Evolutionary conservation across 2,797 vertebrate genomes (phyloP).

Genomic region (Enteromius trimaculatus): DNA sequence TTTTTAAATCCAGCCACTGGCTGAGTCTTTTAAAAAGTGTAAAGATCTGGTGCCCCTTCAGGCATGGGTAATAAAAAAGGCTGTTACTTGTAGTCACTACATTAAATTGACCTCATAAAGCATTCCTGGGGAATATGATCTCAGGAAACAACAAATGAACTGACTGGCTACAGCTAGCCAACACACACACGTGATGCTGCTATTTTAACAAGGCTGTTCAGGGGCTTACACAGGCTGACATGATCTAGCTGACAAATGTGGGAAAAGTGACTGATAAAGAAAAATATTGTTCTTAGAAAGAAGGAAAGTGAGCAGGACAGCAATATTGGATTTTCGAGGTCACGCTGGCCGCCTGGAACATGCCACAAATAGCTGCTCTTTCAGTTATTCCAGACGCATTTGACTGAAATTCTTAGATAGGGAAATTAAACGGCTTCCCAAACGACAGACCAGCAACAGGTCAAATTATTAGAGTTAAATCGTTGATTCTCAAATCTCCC

Average conservation of each 20-base stretch:
- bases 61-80: constrained; percentile 50
- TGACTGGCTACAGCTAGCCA: neutral
- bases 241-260: constrained; percentile 24
- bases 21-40: constrained; percentile 11
- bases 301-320: neutral
- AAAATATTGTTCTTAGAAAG: constrained; percentile 28
- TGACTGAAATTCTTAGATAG: constrained; percentile 24
- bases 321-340: neutral
- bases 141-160: constrained; percentile 49
- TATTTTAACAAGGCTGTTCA: constrained; percentile 36
- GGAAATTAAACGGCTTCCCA: constrained; percentile 35
- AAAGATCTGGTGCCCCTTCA: constrained; percentile 32
- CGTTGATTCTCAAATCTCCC: neutral
- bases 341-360: constrained; percentile 2
- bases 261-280: constrained; percentile 18
- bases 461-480: neutral
- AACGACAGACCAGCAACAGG: neutral
- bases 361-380: neutral
- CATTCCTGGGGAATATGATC: constrained; percentile 47
- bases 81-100: constrained; percentile 43
- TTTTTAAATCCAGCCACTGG: constrained; percentile 3
- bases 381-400: constrained; percentile 18
- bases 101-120: constrained; percentile 50
- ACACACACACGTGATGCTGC: neutral
- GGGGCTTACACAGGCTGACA: constrained; percentile 1